These are phyloP conservation scores for Operophtera brumata DNA, from an alignment of 2,888 invertebrate genomes.

Conservation along the genomic window DNA sequence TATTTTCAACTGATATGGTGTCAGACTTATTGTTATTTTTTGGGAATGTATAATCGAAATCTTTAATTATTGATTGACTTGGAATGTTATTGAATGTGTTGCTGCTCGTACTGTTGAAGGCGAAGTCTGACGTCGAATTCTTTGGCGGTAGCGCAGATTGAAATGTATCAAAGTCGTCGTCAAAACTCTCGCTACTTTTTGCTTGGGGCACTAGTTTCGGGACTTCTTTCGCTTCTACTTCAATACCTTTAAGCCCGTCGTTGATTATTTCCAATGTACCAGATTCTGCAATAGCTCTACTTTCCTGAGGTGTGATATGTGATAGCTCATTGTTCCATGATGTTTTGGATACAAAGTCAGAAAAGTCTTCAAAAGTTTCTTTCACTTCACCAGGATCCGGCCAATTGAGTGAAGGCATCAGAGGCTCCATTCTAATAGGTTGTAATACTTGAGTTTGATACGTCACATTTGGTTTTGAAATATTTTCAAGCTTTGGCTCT, in stretches of 20 bases:
- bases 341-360: slow-evolving; percentile 63
- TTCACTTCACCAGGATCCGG: slow-evolving; percentile 76
- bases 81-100: slow-evolving; percentile 37
- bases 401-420: slow-evolving; percentile 73
- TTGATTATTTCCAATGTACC: slow-evolving; percentile 17
- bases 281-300: slow-evolving; percentile 16
- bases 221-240: slow-evolving; percentile 19
- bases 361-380: slow-evolving; percentile 69
- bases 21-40: slow-evolving; percentile 49
- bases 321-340: slow-evolving; percentile 39
- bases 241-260: slow-evolving; percentile 20
- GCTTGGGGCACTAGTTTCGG: slow-evolving; percentile 3
- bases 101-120: slow-evolving; percentile 29
- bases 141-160: slow-evolving; percentile 63
- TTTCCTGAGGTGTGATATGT: slow-evolving; percentile 20
- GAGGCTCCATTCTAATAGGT: slow-evolving; percentile 68
- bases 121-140: slow-evolving; percentile 31
- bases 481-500: slow-evolving; percentile 30
- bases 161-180: slow-evolving; percentile 74
- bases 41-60: slow-evolving; percentile 42
- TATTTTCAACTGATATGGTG: slow-evolving; percentile 48
- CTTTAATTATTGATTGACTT: slow-evolving; percentile 24
- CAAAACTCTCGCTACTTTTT: slow-evolving; percentile 37
- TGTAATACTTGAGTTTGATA: slow-evolving; percentile 64
- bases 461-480: slow-evolving; percentile 37